phyloP scores from a whole-genome alignment of 2,888 invertebrate genomes.

The Volucella inflata region DNA sequence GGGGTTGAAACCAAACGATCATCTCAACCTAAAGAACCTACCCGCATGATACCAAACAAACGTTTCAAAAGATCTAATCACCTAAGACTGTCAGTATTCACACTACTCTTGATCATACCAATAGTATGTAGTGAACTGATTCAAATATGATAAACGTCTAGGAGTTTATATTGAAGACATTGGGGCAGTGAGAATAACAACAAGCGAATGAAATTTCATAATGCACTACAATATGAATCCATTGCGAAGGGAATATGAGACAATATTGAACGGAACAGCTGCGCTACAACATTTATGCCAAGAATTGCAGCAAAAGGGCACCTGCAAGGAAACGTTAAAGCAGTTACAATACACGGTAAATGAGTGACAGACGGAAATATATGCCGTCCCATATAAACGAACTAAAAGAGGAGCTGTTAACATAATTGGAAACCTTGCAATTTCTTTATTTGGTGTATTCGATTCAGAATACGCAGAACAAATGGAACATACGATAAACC shows the following conservation, averaged over 20 bases:
- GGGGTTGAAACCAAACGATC: no score
- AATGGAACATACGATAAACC: constrained; percentile 59
- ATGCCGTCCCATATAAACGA: neutral
- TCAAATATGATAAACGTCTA: constrained; percentile 25
- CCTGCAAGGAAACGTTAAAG: constrained; percentile 7
- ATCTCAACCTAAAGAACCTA: no score
- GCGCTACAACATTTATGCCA: constrained; percentile 20
- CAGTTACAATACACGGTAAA: constrained; percentile 16
- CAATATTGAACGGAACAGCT: constrained; percentile 24
- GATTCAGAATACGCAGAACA: constrained; percentile 61
- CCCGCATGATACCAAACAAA: no score
- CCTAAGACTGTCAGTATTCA: constrained; percentile 15
- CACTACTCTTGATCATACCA: constrained; percentile 15
- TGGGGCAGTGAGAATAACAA: constrained; percentile 41
- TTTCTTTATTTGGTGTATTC: constrained; percentile 60
- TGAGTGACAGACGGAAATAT: constrained; percentile 5
- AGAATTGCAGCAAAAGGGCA: neutral
- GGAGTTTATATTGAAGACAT: constrained; percentile 60
- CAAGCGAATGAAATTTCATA: constrained; percentile 53
- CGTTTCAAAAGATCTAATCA: no score
- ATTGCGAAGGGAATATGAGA: constrained; percentile 24
- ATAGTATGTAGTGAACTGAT: neutral
- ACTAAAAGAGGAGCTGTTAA: constrained; percentile 34
- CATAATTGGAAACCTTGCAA: constrained; percentile 59
- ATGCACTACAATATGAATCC: constrained; percentile 52